Evolutionary conservation across 1,140 invertebrate species (phyloP), one percentile per base, ranked within the genome.

Genomic region (Hirudo medicinalis): DNA sequence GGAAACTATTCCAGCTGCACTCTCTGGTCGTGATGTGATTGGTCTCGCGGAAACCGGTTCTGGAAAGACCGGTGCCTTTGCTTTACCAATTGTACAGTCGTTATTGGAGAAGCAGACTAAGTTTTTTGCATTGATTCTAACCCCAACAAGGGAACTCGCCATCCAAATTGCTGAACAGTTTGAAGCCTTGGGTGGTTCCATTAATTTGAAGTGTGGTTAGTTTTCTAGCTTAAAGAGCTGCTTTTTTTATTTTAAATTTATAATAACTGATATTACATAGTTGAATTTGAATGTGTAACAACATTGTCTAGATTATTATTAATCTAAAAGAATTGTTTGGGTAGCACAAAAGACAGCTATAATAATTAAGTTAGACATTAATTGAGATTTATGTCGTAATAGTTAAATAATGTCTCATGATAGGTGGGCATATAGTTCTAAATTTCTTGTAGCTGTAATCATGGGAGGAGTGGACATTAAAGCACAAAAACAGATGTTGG

Each of bases 381-480:
- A 36, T 36, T 36, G 32, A 36, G 6, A 36, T 36, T 36, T 36
- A 36, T 36, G 2, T 6, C 32, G 2, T 36, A 36, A 36, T 36
- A 36, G 32, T 36, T 36, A 36, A 36, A 3, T 36, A 36, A 2
- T 36, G 32, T 36, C 32, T 36, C 32, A 2, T 36, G 32, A 6
- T 36, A 36, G 32, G 32, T 36, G 32, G 32, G 2, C 6, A 36
- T 36, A 6, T 36, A 36, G 6, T 36, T 36, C 6, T 36, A 13
- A 49, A 69, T 75, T 40, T 72, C 68, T 75, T 78, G 54, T 66
- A 83, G 91, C 88, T 75, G 93, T 97, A 1, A 90, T 99, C 78
- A 94, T 99, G 54, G 96, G 95, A 71, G 95, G 95, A 4, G 94
- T 98, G 86, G 94, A 98, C 79, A 97, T 97, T 92, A 89, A 92